phyloP scores from a whole-genome alignment of 2,888 invertebrate species.

The Hydriomena furcata region DNA sequence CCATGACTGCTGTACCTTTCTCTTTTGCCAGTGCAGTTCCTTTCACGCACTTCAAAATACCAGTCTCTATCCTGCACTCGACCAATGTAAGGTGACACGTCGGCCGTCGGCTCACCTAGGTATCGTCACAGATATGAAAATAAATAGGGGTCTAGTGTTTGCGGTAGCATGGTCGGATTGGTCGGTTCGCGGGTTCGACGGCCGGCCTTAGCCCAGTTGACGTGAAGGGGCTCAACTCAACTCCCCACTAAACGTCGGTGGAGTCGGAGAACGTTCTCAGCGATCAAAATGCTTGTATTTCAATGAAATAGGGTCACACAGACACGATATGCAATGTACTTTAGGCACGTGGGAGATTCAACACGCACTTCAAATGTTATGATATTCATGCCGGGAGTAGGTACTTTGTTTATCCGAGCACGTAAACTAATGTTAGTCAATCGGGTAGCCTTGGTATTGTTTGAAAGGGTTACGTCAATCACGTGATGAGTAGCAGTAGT shows the following conservation, averaged over 20 bases:
- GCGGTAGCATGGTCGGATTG: conserved; percentile 38
- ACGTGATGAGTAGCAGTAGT: conserved; percentile 12
- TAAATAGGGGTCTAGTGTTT: conserved; percentile 48
- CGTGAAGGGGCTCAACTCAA: conserved; percentile 73
- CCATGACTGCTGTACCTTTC: conserved; percentile 56
- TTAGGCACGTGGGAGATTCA: conserved; percentile 40
- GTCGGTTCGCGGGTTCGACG: conserved; percentile 61
- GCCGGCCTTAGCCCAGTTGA: conserved; percentile 80
- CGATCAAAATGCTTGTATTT: conserved; percentile 47
- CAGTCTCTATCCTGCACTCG: conserved; percentile 40
- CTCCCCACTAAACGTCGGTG: conserved; percentile 54
- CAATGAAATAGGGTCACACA: conserved; percentile 59
- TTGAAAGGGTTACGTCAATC: conserved; percentile 25
- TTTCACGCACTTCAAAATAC: conserved; percentile 61
- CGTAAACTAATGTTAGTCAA: conserved; percentile 32
- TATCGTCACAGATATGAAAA: conserved; percentile 32
- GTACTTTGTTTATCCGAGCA: conserved; percentile 21
- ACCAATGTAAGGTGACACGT: conserved; percentile 47
- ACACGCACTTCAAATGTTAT: conserved; percentile 38
- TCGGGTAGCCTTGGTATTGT: conserved; percentile 23
- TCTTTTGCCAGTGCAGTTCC: conserved; percentile 64
- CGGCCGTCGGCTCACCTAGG: conserved; percentile 17
- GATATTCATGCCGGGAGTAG: conserved; percentile 17
- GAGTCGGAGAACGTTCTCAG: conserved; percentile 54
- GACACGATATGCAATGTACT: conserved; percentile 33